Evolutionary conservation across 2,888 invertebrate species (phyloP).

Genomic region (Papilio gigon): DNA sequence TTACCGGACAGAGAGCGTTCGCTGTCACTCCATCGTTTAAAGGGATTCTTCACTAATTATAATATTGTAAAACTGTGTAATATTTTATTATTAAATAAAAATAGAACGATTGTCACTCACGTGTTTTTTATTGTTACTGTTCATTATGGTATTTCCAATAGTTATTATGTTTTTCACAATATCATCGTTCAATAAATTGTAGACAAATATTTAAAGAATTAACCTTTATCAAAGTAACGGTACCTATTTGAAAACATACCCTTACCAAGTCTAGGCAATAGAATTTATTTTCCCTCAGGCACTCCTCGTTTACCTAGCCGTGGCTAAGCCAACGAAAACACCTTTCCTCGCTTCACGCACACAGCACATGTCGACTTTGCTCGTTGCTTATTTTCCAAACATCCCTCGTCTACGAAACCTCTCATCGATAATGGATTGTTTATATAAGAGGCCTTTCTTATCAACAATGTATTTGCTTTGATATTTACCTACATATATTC

Average conservation of each 20-base stretch:
- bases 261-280: constrained; percentile 23
- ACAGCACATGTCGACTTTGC: constrained; percentile 21
- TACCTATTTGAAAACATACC: background rate
- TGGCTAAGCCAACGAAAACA: constrained; percentile 20
- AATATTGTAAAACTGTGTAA: background rate
- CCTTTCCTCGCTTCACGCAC: constrained; percentile 16
- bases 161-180: too few relatives aligned
- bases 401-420: constrained; percentile 12
- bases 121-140: too few relatives aligned
- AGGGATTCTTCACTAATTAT: background rate
- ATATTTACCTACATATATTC: background rate
- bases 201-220: too few relatives aligned
- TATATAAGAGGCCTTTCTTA: constrained; percentile 19
- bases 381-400: constrained; percentile 21
- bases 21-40: constrained; percentile 1
- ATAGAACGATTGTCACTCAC: too few relatives aligned
- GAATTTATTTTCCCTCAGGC: constrained; percentile 18
- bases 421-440: constrained; percentile 29
- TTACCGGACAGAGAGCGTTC: constrained; percentile 15
- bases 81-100: background rate
- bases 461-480: constrained; percentile 2
- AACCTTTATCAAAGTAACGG: background rate
- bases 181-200: too few relatives aligned
- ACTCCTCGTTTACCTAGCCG: constrained; percentile 10
- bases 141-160: too few relatives aligned